Evolutionary conservation across 92 coral and sea anemone species (phyloP), one percentile per base, ranked within the genome.

Genomic region (Palythoa caribaeorum): DNA sequence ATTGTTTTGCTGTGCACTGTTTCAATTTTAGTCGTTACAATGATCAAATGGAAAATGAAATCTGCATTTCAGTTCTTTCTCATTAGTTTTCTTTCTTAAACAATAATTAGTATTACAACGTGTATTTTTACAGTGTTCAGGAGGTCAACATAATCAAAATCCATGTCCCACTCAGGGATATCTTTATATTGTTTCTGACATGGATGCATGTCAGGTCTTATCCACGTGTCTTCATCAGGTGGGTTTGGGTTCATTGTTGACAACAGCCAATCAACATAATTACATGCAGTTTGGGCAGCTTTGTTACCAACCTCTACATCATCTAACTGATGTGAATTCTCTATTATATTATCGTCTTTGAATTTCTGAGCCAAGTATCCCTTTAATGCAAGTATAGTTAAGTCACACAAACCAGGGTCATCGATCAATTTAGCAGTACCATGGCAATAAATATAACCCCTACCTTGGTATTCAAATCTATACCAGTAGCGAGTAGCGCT

Each of bases 51-150:
- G 84, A 79, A 79, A 79, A 57, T 79, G 84, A 79, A 83, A 93
- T 53, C 94, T 78, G 66, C 96, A 89, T 88, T 91, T 84, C 36
- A 88, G 69, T 3, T 91, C 90, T 1, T 54, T 20, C 51, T 73
- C 84, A 73, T 75, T 83, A 36, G 35, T 20, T 53, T 87, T 92
- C 44, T 90, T 93, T 83, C 93, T 90, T 47, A 92, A 80, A 66
- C 93, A 93, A 73, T 90, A 90, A 85, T 51, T 87, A 48, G 95
- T 87, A 87, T 90, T 87, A 78, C 93, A 90, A 52, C 88, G 87
- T 17, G 90, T 90, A 80, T 90, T 70, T 90, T 91, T 9, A 90
- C 93, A 72, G 75, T 87, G 79, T 90, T 90, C 55, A 87, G 62
- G 37, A 90, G 93, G 79, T 90, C 93, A 52, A 39, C 47, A 80